phyloP scores from a whole-genome alignment of 1,140 invertebrate genomes.

The Subanguina moxae region DNA sequence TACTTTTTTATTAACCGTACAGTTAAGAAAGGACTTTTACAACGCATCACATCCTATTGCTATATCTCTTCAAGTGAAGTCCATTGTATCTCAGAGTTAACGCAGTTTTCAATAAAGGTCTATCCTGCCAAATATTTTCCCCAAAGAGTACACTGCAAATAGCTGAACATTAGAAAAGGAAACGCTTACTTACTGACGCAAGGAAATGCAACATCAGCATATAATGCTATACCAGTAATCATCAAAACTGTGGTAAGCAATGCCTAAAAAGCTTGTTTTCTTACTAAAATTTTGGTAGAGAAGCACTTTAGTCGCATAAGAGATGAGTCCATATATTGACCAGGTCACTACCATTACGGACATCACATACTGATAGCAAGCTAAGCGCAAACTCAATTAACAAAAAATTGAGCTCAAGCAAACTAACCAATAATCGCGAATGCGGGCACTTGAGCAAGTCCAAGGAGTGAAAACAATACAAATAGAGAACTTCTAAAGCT shows the following conservation, averaged over 20 bases:
- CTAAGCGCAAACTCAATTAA: neutral
- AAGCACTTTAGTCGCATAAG: too few species aligned
- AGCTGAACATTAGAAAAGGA: too few species aligned
- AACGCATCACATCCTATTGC: too few species aligned
- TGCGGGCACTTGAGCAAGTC: neutral
- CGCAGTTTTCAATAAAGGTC: neutral
- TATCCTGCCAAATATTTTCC: constrained; percentile 2
- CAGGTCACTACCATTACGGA: neutral
- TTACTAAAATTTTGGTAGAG: too few species aligned
- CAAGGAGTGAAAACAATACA: neutral
- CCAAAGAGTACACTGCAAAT: neutral
- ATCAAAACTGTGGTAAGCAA: neutral
- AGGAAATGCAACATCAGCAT: neutral
- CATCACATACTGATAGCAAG: constrained; percentile 2
- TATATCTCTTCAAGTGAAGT: too few species aligned
- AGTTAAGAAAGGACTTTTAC: too few species aligned
- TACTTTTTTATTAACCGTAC: too few species aligned
- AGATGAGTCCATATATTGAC: neutral
- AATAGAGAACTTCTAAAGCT: neutral
- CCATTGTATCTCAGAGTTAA: too few species aligned
- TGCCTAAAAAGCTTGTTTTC: neutral
- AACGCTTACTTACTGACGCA: neutral
- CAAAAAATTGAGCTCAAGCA: neutral
- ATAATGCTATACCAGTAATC: neutral
- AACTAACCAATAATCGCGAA: constrained; percentile 6